A percentile compares a stretch with the other conserved stretches of the same genome.
Conservation (phyloP, 2,113 vertebrate genomes). For the Dipodomys stephensi region DNA sequence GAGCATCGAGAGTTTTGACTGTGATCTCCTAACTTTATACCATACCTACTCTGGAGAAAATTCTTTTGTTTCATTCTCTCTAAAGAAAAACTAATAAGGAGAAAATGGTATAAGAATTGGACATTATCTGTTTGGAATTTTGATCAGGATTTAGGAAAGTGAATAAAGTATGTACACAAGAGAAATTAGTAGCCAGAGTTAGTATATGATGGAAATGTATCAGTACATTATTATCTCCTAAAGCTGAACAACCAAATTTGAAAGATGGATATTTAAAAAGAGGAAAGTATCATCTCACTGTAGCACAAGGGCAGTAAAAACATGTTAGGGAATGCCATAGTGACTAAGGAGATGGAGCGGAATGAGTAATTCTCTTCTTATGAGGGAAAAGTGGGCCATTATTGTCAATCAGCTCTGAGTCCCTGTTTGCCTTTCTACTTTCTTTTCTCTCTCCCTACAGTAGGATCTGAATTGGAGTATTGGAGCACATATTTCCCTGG, state of each 20-base stretch:
- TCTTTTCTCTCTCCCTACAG: not conserved
- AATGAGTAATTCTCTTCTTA: not conserved
- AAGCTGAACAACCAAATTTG: not conserved
- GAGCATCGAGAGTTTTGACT: not conserved
- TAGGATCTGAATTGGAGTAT: not conserved
- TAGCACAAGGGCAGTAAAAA: not conserved
- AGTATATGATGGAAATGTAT: slow-evolving; percentile 19
- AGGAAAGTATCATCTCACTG: not conserved
- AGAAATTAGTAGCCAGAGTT: slow-evolving; percentile 56
- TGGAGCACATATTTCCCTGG: not conserved
- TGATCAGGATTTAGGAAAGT: slow-evolving; percentile 48
- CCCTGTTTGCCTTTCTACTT: not conserved
- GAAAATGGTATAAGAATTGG: slow-evolving; percentile 33
- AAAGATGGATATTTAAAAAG: slow-evolving; percentile 21
- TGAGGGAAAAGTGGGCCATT: slow-evolving; percentile 18
- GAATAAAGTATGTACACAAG: slow-evolving; percentile 43
- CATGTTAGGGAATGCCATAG: not conserved
- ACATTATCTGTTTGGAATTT: slow-evolving; percentile 58
- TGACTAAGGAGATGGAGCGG: not conserved
- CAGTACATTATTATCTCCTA: slow-evolving; percentile 7
- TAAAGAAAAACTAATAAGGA: slow-evolving; percentile 38
- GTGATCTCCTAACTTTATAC: not conserved
- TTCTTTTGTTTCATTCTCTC: slow-evolving; percentile 17
- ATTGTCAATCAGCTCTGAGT: not conserved
- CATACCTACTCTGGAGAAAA: not conserved